Evolutionary conservation across 2,797 vertebrate genomes (phyloP), one percentile per base, ranked within the genome.

Genomic region (Perodicticus potto): DNA sequence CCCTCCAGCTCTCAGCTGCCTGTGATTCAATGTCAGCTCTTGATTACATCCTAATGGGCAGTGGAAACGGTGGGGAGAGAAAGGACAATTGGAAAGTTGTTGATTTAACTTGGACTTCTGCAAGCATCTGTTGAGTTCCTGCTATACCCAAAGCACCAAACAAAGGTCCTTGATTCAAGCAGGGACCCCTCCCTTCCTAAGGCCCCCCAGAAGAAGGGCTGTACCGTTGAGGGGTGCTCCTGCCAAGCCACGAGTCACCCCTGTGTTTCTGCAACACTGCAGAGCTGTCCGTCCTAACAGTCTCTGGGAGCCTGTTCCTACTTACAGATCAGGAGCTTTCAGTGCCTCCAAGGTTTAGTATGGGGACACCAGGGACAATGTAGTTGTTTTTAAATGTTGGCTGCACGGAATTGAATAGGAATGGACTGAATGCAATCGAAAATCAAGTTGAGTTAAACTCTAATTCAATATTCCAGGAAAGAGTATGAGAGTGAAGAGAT

Each of bases 11-110:
- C 76, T 69, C 37, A 0, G 43, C 76, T 27, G 55, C 94, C 85
- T 80, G 55, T 17, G 76, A 67, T 49, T 93, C 77, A 63, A 0
- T 59, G 86, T 86, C 84, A 77, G 86, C 84, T 93, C 91, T 93
- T 93, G 80, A 97, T 94, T 94, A 87, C 61, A 81, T 96, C 93
- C 94, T 95, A 70, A 80, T 65, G 77, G 61, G 45, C 61, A 57
- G 29, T 29, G 43, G 43, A 84, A 55, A 49, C n/a, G 17, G 17
- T 3, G 22, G 77, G 77, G 57, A 88, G 69, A 67, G 80, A 69
- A 96, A 91, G 88, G 85, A 77, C 2, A 12, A 4, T 53, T 57
- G 7, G 23, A 17, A 61, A 80, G 85, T 61, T 88, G 13, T 89
- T 70, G 82, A 3, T 19, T 53, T 85, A 43, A 59, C 67, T 74